Conservation (phyloP, 2,797 vertebrate species). For the Sus cebifrons region DNA sequence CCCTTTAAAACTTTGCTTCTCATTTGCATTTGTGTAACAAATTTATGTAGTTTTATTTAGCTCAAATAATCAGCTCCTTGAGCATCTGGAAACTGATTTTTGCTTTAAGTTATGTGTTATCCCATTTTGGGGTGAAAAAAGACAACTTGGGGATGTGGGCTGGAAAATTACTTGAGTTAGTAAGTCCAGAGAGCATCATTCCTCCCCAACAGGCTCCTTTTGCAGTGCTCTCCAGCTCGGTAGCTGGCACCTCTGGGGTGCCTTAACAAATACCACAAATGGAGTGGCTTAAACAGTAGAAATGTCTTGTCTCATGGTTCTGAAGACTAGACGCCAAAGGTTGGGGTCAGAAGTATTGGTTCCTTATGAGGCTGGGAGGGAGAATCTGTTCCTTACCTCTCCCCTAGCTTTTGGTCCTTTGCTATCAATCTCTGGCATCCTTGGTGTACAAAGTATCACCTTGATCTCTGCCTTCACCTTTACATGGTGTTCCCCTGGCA, state of each 20-base stretch:
- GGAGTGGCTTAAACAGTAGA: background rate
- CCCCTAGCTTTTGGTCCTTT: background rate
- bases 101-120: conserved; percentile 1
- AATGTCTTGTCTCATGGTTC: background rate
- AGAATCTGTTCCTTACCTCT: background rate
- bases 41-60: background rate
- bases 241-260: background rate
- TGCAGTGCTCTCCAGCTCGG: background rate
- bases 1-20: background rate
- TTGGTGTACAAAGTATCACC: background rate
- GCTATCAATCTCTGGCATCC: background rate
- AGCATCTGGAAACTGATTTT: conserved; percentile 40
- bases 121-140: background rate
- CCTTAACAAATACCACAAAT: background rate
- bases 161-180: background rate
- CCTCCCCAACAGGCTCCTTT: too few relatives aligned
- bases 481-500: background rate
- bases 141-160: background rate
- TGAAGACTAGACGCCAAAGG: background rate
- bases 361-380: background rate
- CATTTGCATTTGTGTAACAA: background rate
- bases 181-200: background rate
- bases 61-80: conserved; percentile 5
- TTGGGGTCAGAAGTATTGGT: too few relatives aligned
- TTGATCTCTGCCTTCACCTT: background rate